A percentile compares a stretch with the other conserved stretches of the same genome.
Evolutionary conservation across 1,140 invertebrate genomes (phyloP).

Genomic region (Potamilus streckersoni): DNA sequence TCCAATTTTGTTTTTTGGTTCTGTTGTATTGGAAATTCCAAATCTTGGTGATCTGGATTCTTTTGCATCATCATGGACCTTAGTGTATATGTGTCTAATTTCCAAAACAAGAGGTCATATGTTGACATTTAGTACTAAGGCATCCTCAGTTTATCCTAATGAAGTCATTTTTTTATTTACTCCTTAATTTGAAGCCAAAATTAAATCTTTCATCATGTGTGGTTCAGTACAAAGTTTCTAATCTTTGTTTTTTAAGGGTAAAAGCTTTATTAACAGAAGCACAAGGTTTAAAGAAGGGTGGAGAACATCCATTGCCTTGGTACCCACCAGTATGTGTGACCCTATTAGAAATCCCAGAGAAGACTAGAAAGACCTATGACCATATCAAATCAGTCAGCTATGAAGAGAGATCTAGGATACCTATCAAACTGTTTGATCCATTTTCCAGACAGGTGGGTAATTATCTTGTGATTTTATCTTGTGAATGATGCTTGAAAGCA

Average conservation of each 20-base stretch:
- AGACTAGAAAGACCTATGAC: slow-evolving; percentile 57
- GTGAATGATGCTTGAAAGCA: too few relatives aligned
- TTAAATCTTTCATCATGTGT: not conserved
- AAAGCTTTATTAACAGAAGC: slow-evolving; percentile 70
- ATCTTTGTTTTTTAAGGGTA: slow-evolving; percentile 52
- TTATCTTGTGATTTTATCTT: not conserved
- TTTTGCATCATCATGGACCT: too few relatives aligned
- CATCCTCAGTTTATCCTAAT: too few relatives aligned
- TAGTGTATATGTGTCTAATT: too few relatives aligned
- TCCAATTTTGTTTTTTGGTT: too few relatives aligned
- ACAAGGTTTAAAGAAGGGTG: slow-evolving; percentile 73
- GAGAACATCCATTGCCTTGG: slow-evolving; percentile 80
- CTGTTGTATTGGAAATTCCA: too few relatives aligned
- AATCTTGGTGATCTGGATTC: too few relatives aligned
- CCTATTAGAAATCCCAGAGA: slow-evolving; percentile 61
- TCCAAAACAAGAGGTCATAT: too few relatives aligned
- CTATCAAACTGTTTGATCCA: slow-evolving; percentile 63
- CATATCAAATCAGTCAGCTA: slow-evolving; percentile 64
- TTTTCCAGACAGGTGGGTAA: slow-evolving; percentile 60
- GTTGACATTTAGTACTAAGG: too few relatives aligned
- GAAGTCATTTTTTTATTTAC: too few relatives aligned
- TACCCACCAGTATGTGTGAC: slow-evolving; percentile 78
- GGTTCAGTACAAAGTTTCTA: not conserved
- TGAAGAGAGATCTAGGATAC: slow-evolving; percentile 63
- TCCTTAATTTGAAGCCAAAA: too few relatives aligned